These are phyloP conservation scores for Pollicipes pollicipes DNA, from an alignment of 1,140 invertebrate species.

Conservation along the genomic window DNA sequence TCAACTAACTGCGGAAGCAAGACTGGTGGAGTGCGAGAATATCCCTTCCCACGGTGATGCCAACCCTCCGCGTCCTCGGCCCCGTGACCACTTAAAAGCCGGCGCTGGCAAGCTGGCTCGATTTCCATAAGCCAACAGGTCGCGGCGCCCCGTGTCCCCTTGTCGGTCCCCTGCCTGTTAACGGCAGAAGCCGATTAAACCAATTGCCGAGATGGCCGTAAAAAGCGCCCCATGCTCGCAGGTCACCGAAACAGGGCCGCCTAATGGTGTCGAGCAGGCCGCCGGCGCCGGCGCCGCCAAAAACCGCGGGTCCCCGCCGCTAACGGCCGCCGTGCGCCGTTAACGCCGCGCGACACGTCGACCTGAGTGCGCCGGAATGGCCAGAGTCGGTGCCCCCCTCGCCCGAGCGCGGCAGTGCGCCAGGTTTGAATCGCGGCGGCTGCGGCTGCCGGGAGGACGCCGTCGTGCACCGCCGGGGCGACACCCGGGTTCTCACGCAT, in stretches of 20 bases:
- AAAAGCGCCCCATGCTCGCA: not conserved
- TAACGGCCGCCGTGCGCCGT: not conserved
- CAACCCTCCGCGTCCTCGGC: too few species aligned
- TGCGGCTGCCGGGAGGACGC: too few species aligned
- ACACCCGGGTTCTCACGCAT: not conserved
- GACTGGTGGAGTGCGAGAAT: too few species aligned
- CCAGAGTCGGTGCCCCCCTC: not conserved
- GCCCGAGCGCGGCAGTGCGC: not conserved
- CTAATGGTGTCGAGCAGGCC: too few species aligned
- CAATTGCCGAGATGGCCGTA: not conserved
- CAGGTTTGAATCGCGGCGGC: not conserved
- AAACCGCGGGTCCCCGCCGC: not conserved
- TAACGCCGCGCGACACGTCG: not conserved
- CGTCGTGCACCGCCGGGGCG: too few species aligned
- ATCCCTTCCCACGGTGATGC: too few species aligned
- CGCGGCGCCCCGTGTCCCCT: too few species aligned
- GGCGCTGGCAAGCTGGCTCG: too few species aligned
- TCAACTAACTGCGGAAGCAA: too few species aligned
- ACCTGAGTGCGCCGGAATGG: slow-evolving; percentile 1
- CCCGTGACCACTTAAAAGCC: too few species aligned
- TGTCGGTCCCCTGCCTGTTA: not conserved
- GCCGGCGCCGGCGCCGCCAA: not conserved
- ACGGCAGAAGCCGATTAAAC: not conserved
- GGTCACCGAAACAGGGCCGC: too few species aligned
- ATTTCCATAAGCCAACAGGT: not conserved